Evolutionary conservation across 53 echinoderm and acorn worm genomes (phyloP).

Genomic region (Zoroaster sp.): DNA sequence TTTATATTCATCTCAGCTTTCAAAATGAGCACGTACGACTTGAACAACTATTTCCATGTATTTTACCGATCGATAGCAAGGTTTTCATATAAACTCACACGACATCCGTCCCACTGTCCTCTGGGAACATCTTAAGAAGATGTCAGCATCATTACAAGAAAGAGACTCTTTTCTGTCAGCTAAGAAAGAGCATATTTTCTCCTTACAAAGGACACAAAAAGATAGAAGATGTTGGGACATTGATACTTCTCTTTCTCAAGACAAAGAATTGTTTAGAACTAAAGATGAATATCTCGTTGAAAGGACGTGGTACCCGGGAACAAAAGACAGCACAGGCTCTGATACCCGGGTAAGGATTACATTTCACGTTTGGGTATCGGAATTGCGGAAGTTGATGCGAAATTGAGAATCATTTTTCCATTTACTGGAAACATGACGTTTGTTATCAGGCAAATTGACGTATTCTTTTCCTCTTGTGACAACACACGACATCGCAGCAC

Average conservation of each 20-base stretch:
- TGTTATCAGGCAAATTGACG: slow-evolving; percentile 19
- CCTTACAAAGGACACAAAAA: slow-evolving; percentile 14
- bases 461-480: neutral
- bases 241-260: neutral
- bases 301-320: neutral
- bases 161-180: neutral
- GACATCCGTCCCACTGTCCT: no score
- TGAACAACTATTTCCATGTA: neutral
- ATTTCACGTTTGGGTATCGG: slow-evolving; percentile 10
- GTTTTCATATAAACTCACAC: neutral
- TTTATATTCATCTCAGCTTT: no score
- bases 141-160: neutral
- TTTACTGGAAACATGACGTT: slow-evolving; percentile 2
- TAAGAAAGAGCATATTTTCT: neutral
- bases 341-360: neutral
- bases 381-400: neutral
- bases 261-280: neutral
- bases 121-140: no score
- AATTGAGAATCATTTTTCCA: neutral
- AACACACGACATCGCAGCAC: neutral
- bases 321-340: neutral
- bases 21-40: neutral
- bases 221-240: slow-evolving; percentile 33
- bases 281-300: neutral
- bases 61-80: neutral